phyloP scores from a whole-genome alignment of 2,888 invertebrate genomes.

The Phorcus lineatus region DNA sequence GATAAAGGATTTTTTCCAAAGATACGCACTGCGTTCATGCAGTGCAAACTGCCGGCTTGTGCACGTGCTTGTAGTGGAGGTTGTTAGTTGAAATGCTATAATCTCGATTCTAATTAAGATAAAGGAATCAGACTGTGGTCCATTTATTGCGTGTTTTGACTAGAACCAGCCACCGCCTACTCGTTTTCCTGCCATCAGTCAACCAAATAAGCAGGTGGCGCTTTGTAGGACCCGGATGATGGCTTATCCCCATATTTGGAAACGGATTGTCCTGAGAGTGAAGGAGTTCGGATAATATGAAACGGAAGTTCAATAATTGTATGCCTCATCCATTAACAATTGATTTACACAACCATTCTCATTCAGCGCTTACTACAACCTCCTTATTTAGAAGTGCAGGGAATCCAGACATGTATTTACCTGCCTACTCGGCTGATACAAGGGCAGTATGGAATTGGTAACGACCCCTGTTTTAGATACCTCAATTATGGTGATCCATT shows the following conservation, averaged over 20 bases:
- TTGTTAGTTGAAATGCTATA: too few relatives aligned
- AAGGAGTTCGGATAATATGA: not conserved
- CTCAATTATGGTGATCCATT: too few relatives aligned
- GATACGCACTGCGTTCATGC: too few relatives aligned
- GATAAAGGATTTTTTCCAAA: too few relatives aligned
- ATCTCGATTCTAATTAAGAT: too few relatives aligned
- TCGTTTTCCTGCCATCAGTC: not conserved
- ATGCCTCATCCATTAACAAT: not conserved
- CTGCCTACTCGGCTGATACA: too few relatives aligned
- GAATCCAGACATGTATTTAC: not conserved
- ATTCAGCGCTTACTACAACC: not conserved
- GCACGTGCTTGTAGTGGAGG: too few relatives aligned
- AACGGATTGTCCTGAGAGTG: not conserved
- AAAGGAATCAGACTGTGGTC: too few relatives aligned
- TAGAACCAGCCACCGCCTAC: not conserved
- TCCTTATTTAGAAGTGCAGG: not conserved
- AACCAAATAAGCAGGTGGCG: not conserved
- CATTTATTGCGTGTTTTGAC: not conserved
- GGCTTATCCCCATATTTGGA: not conserved
- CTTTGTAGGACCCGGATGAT: not conserved
- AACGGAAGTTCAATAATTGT: not conserved
- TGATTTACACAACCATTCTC: not conserved
- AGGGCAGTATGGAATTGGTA: too few relatives aligned
- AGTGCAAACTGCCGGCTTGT: too few relatives aligned
- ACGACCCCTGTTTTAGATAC: too few relatives aligned